Evolutionary conservation across 1,140 invertebrate species (phyloP), one percentile per base, ranked within the genome.

Genomic region (Holotrichia oblita): DNA sequence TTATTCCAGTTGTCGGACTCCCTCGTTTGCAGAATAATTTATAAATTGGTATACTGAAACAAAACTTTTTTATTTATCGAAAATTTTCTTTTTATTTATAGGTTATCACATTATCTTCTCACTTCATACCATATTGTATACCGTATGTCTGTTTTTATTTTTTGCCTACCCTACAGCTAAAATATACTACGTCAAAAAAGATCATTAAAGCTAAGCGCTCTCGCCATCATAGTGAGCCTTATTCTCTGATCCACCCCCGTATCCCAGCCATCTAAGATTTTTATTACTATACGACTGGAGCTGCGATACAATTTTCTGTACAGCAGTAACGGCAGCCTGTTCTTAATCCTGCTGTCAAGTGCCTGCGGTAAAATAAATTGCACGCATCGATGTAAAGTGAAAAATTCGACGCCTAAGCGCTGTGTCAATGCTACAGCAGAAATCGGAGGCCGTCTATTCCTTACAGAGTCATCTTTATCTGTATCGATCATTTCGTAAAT

Each of bases 401-500:
- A 27, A 34, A 34, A 69, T 69, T 27, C 61, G 20, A 69, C 20
- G 48, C 17, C 22, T 69, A 20, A 14, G 6, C 48, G 17, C 14
- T 14, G 17, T 17, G 6, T 17, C 48, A 17, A 55, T 17, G 6
- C 17, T 55, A 55, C 6, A 6, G n/a, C 6, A 55, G 48, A 17
- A 17, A 17, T 55, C n/a, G 48, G 17, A 55, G 14, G 48, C n/a
- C 12, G 14, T 6, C 48, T 14, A 17, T 55, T 55, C 48, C 48
- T 14, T 6, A 14, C 2, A 17, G 48, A 3, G 14, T n/a, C 14
- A 55, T 55, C 48, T 17, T 6, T 14, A 55, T 55, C 17, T 55
- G 6, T 78, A 77, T 72, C 76, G 59, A 77, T 59, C 61, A 78
- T 72, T 24, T 73, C 44, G 64, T 44, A 42, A 73, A 24, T n/a